Percentiles rank a stretch among this genome's conserved stretches.
Conservation (phyloP, 2,888 invertebrate species). For the Drosophila subsilvestris region DNA sequence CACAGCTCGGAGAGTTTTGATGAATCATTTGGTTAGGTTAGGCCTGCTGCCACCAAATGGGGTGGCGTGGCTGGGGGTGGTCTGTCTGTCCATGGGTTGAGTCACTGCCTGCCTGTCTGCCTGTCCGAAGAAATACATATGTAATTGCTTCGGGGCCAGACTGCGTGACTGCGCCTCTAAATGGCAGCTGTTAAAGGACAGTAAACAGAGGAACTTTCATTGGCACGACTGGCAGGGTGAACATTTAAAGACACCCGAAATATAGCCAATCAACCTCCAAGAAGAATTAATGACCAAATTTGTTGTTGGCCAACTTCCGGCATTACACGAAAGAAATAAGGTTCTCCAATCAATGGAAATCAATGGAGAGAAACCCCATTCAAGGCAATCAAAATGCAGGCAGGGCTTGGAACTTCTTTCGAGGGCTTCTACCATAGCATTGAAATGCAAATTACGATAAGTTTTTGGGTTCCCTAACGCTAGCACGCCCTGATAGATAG, state of each 20-base stretch:
- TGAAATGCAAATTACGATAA: constrained; percentile 37
- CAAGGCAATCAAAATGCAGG: constrained; percentile 16
- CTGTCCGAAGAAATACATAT: constrained; percentile 41
- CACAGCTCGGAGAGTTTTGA: constrained; percentile 29
- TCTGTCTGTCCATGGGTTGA: constrained; percentile 35
- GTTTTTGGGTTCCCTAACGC: too few species aligned
- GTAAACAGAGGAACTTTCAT: constrained; percentile 21
- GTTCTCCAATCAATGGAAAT: constrained; percentile 26
- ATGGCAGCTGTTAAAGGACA: constrained; percentile 26
- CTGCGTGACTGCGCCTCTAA: constrained; percentile 53
- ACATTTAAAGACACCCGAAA: not conserved
- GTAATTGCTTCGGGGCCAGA: constrained; percentile 48
- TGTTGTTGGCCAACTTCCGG: constrained; percentile 32
- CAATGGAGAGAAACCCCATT: constrained; percentile 22
- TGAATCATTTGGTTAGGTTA: constrained; percentile 64
- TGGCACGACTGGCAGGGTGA: constrained; percentile 14
- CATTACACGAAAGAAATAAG: constrained; percentile 27
- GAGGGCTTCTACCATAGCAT: constrained; percentile 17
- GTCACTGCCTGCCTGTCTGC: constrained; percentile 41
- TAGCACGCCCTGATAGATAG: constrained; percentile 9
- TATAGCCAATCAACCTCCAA: constrained; percentile 25
- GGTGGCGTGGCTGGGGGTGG: constrained; percentile 29
- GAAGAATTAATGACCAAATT: constrained; percentile 18
- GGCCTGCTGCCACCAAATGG: constrained; percentile 38
- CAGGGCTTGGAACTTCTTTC: constrained; percentile 5